Conservation (phyloP, 2,888 invertebrate species). For the Ichneumoninae sp. region DNA sequence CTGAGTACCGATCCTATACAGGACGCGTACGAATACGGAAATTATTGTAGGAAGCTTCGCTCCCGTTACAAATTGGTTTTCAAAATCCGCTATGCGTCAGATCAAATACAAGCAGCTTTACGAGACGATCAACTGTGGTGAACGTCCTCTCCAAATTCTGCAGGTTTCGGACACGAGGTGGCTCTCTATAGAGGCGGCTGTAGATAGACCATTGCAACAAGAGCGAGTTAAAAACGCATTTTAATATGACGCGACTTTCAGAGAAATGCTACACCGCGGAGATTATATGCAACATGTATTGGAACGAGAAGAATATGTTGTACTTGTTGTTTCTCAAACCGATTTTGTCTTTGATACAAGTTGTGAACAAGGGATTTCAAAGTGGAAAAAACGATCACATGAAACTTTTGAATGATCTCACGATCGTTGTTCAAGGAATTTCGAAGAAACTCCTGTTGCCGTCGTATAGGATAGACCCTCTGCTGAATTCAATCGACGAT, state of each 20-base stretch:
- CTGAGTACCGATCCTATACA: too few relatives aligned
- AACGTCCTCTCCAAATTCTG: constrained; percentile 70
- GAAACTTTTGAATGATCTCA: constrained; percentile 56
- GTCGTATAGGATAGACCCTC: constrained; percentile 42
- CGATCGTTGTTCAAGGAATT: constrained; percentile 24
- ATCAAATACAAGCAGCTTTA: constrained; percentile 62
- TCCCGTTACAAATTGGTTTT: constrained; percentile 69
- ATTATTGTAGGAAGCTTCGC: too few relatives aligned
- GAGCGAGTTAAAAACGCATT: constrained; percentile 76
- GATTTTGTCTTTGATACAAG: constrained; percentile 69
- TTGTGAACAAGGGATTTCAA: constrained; percentile 60
- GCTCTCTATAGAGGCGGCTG: constrained; percentile 74
- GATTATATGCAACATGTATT: constrained; percentile 73
- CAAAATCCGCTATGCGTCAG: constrained; percentile 63
- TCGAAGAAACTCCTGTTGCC: constrained; percentile 26
- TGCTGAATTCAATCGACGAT: constrained; percentile 46
- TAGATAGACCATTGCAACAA: constrained; percentile 72
- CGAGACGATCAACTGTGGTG: constrained; percentile 69
- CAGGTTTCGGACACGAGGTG: constrained; percentile 72
- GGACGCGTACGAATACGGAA: too few relatives aligned
- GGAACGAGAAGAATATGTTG: constrained; percentile 72
- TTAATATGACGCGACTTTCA: constrained; percentile 60
- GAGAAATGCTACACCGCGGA: constrained; percentile 77
- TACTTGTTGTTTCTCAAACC: constrained; percentile 71
- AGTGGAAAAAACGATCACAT: constrained; percentile 51